These are phyloP conservation scores for Heteronetta atricapilla DNA, from an alignment of 2,113 vertebrate genomes.

Conservation along the genomic window DNA sequence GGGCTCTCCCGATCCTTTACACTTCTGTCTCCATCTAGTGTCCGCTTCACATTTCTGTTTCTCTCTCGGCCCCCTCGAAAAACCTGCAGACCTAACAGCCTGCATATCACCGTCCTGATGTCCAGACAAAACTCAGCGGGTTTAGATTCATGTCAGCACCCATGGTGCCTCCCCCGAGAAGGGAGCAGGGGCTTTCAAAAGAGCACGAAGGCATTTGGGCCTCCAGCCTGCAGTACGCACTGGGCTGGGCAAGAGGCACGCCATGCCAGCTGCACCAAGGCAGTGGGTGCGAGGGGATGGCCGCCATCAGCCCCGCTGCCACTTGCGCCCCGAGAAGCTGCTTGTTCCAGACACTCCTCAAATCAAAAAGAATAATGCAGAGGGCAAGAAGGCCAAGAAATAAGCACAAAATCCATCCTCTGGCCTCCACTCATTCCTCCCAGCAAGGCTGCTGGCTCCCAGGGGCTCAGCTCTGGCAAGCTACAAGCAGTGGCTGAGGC, in stretches of 20 bases:
- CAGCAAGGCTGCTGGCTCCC: background rate
- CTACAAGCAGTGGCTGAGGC: background rate
- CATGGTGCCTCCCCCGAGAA: background rate
- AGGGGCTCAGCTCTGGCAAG: background rate
- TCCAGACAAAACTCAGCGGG: background rate
- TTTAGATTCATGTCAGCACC: background rate
- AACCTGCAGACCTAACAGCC: background rate
- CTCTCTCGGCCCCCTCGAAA: background rate
- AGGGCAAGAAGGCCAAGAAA: conserved; percentile 62
- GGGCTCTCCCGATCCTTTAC: background rate
- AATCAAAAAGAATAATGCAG: conserved; percentile 70
- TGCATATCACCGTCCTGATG: background rate
- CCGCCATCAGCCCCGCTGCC: conserved; percentile 70
- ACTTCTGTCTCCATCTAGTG: conserved; percentile 60
- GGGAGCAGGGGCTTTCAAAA: background rate
- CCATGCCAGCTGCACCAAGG: conserved; percentile 35
- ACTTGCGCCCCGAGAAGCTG: conserved; percentile 82
- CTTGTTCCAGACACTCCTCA: conserved; percentile 77
- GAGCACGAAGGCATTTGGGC: background rate
- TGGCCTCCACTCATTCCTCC: background rate
- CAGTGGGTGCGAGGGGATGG: conserved; percentile 59
- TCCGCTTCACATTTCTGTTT: background rate
- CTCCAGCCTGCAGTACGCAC: background rate
- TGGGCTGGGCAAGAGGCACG: conserved; percentile 75
- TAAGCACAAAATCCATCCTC: background rate